Evolutionary conservation across 1,140 invertebrate species (phyloP).

Genomic region (Aplysia californica): DNA sequence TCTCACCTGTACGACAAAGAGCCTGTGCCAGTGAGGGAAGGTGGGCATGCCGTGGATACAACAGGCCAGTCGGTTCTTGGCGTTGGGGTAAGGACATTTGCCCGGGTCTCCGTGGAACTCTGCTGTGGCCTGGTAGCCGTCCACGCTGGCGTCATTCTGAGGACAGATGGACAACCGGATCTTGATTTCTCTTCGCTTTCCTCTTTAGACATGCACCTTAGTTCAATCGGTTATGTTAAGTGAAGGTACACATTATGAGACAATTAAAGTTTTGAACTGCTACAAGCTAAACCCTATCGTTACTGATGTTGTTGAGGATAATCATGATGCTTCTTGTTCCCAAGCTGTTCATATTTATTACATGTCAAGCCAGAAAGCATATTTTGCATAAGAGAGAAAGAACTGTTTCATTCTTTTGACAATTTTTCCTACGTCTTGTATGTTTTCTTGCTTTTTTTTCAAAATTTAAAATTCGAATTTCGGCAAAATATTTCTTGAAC

Average conservation of each 20-base stretch:
- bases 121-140: constrained; percentile 38
- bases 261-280: too few species aligned
- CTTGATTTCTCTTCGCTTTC: neutral
- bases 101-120: constrained; percentile 37
- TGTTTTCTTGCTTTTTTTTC: too few species aligned
- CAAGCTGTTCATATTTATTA: neutral
- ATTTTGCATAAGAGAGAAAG: too few species aligned
- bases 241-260: too few species aligned
- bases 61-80: constrained; percentile 29
- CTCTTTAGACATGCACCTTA: too few species aligned
- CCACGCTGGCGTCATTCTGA: constrained; percentile 30
- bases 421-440: too few species aligned
- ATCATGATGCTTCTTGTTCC: neutral
- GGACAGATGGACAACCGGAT: too few species aligned
- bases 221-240: too few species aligned
- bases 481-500: too few species aligned
- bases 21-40: constrained; percentile 42
- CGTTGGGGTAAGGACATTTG: constrained; percentile 29
- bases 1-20: constrained; percentile 34
- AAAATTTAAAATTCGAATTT: too few species aligned
- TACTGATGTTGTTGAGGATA: neutral
- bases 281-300: neutral
- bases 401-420: too few species aligned
- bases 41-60: constrained; percentile 40
- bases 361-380: neutral